Base-by-base conservation (phyloP, 1,140 invertebrate genomes). In the Sarcophaga peregrina region DNA sequence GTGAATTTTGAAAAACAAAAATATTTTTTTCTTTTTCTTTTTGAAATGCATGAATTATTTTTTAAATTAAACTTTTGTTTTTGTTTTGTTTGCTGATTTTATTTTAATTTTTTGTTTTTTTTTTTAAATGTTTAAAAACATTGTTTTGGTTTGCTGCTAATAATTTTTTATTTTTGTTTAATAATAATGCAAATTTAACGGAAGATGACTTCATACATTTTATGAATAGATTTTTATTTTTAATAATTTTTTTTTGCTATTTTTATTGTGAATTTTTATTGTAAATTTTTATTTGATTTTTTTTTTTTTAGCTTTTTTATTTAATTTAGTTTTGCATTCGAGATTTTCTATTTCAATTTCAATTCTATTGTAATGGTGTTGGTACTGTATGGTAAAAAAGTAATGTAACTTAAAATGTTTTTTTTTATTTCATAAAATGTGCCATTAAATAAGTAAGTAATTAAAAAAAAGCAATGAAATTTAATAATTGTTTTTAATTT, bases 121-220 rank as follows among this genome's bases (percentile, higher is more conserved):
- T 17, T 17, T 46, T 80, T 48, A 68, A 72, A 58, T 62, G 45
- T 50, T 68, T 54, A 37, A 37, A 37, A 37, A 37, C 25, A 37
- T 37, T 37, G 25, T 37, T 37, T 37, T 37, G 25, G 25, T 37
- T 37, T 37, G 25, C 25, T 37, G 25, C 25, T 37, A 37, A 2
- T 37, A 37, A 37, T 37, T 37, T 37, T 37, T 37, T 37, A 37
- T 37, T 37, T n/a, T 37, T 37, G 25, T 37, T 37, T 37, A 37
- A 37, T 37, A 37, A 37, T 37, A 17, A 52, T 83, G 82, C 54
- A 62, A 68, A 72, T 83, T 83, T 78, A 62, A 80, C 82, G 82
- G 82, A 76, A 83, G 82, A 83, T 80, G 82, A 83, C 82, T 83
- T 83, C 75, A 83, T 83, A 68, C 48, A 25, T 75, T 75, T 50